phyloP scores from a whole-genome alignment of 2,888 invertebrate species.

The Tupiocoris notatus region DNA sequence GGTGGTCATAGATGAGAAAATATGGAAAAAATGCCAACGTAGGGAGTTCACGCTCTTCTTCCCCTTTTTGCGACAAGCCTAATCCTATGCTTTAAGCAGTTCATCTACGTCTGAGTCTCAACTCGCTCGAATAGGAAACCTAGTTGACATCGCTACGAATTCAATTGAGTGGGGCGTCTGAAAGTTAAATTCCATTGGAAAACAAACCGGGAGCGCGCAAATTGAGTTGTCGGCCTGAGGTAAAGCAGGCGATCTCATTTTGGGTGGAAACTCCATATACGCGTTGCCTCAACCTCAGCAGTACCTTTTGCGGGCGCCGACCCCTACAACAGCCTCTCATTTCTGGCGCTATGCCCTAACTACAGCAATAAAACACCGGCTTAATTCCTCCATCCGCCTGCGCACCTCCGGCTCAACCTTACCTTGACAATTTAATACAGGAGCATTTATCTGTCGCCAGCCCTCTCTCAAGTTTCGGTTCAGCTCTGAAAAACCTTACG shows the following conservation, averaged over 20 bases:
- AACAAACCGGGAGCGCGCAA: neutral
- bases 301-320: neutral
- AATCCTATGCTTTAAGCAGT: no score
- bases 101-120: no score
- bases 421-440: neutral
- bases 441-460: neutral
- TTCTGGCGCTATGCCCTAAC: neutral
- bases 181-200: no score
- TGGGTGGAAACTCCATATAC: neutral
- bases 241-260: neutral
- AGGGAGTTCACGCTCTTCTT: no score
- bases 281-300: neutral
- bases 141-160: no score
- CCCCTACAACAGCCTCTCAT: neutral
- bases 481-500: neutral
- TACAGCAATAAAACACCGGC: neutral
- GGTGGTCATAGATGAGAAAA: no score
- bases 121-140: no score
- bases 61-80: no score
- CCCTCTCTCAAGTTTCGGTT: neutral
- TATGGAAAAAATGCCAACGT: no score
- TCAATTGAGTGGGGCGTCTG: no score
- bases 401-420: neutral
- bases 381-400: neutral
- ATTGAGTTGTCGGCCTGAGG: neutral